Conservation (phyloP, 2,113 vertebrate species). For the Grallaria varia region DNA sequence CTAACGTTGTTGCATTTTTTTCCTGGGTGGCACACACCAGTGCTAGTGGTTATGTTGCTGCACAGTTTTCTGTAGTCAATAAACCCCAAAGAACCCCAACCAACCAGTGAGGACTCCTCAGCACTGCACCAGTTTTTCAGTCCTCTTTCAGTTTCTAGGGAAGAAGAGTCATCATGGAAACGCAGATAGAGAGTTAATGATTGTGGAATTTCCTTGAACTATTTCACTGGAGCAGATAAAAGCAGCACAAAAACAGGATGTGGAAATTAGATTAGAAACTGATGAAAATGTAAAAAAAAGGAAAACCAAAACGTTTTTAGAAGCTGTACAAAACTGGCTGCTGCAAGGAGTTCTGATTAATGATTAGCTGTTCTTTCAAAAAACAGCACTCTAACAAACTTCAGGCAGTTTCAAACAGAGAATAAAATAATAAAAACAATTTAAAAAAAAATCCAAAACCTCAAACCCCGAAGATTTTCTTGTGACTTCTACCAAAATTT, state of each 20-base stretch:
- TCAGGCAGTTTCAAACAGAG: background rate
- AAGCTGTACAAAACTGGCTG: background rate
- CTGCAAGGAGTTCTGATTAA: background rate
- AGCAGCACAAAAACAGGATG: slow-evolving; percentile 16
- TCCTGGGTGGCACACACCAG: background rate
- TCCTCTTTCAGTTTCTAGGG: background rate
- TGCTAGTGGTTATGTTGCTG: background rate
- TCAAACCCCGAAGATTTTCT: background rate
- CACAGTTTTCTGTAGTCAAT: background rate
- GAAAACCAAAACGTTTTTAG: background rate
- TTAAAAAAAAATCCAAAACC: background rate
- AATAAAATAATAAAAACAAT: background rate
- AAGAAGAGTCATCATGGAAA: slow-evolving; percentile 4
- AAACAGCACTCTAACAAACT: background rate
- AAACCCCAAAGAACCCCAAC: background rate
- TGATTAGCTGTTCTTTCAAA: background rate
- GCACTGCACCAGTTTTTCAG: background rate
- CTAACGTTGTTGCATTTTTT: background rate
- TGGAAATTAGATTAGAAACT: slow-evolving; percentile 41
- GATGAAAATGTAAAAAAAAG: background rate
- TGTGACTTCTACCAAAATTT: background rate
- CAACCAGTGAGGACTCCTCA: background rate
- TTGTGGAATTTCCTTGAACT: background rate
- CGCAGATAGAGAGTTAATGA: background rate
- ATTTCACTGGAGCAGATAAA: background rate